A percentile compares a stretch with the other conserved stretches of the same genome.
These are phyloP conservation scores for Talpa occidentalis DNA, from an alignment of 2,113 vertebrate species.

Conservation along the genomic window DNA sequence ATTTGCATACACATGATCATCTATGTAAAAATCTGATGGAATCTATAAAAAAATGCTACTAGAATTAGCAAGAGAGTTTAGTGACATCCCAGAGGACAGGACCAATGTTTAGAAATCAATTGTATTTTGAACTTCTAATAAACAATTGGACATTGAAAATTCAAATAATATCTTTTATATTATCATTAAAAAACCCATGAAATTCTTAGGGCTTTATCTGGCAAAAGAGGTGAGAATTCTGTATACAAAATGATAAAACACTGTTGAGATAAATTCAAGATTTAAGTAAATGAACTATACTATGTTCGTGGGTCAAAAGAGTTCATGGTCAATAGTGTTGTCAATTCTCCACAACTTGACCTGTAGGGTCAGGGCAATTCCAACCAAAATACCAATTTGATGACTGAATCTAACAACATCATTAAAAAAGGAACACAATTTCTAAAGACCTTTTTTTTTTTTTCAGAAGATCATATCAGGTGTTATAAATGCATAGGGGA, in stretches of 20 bases:
- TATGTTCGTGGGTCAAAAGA: not conserved
- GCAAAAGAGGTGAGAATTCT: not conserved
- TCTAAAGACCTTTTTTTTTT: not conserved
- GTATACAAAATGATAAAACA: not conserved
- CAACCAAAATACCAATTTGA: not conserved
- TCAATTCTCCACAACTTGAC: not conserved
- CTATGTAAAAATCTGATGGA: no score
- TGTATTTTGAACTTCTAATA: not conserved
- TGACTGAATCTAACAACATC: not conserved
- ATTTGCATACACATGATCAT: no score
- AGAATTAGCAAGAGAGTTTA: not conserved
- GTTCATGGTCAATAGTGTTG: not conserved
- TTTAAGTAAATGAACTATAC: not conserved
- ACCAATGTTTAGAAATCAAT: not conserved
- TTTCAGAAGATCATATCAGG: not conserved
- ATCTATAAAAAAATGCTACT: not conserved
- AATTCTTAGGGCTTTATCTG: not conserved
- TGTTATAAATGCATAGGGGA: not conserved
- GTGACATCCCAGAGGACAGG: not conserved
- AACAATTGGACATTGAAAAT: not conserved
- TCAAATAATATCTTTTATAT: not conserved
- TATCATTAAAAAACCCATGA: not conserved
- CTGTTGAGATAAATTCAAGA: constrained; percentile 6
- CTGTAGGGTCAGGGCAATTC: not conserved
- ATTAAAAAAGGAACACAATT: not conserved